Evolutionary conservation across 2,888 invertebrate species (phyloP), one percentile per base, ranked within the genome.

Genomic region (Acanthococcus lagerstroemiae): DNA sequence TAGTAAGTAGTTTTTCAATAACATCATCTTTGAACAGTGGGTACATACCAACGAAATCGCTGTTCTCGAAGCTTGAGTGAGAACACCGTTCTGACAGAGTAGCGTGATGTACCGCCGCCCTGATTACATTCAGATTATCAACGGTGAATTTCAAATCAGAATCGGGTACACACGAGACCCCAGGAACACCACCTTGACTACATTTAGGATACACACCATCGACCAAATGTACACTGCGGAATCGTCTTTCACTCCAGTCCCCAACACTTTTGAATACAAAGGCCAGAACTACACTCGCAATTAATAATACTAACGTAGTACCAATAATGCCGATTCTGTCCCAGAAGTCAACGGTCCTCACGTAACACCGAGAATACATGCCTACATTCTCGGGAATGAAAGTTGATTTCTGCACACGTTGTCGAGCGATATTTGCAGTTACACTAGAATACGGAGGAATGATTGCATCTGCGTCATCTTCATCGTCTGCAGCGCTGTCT

Each of bases 171-270:
- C 55, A 55, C 5, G 55, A 27, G 15, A 7, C 6, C 17, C 30
- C 12, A 6, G 4, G 21, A 17, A 25, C 24, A 5, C 30, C 55
- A 12, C 30, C 30, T 27, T 27, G 55, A 30, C 30, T 30, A 17
- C 55, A 55, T 19, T 27, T 27, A 5, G 55, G 55, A 26, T 17
- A 27, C 4, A 26, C 30, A 7, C n/a, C 6, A 26, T 55, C 55
- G 1, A 17, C 17, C 17, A 30, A 2, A n/a, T 1, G 19, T 15
- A 27, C n/a, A 27, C 30, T 26, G 1, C 55, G 26, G 17, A 5
- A 55, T 12, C 55, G 7, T 55, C 55, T 25, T 17, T 55, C 55
- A 27, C 27, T 55, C 55, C 55, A 55, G 7, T 55, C 27, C 12
- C 26, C 55, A 19, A 27, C 24, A 21, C n/a, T 22, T 27, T 55